These are phyloP conservation scores for Syngnathus floridae DNA, from an alignment of 2,113 vertebrate genomes.

Conservation along the genomic window DNA sequence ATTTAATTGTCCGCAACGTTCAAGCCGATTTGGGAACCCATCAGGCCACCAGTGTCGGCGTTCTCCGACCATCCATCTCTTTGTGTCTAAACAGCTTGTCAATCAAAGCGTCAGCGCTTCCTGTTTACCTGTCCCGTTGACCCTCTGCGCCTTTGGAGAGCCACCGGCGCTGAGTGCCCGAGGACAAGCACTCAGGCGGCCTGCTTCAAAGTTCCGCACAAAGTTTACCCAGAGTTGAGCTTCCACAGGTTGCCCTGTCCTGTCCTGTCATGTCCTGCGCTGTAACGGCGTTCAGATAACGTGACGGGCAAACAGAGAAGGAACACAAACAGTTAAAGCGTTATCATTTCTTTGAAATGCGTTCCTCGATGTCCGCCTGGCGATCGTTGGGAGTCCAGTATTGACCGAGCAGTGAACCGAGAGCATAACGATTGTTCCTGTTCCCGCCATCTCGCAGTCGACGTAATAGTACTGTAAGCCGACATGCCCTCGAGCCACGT, in stretches of 20 bases:
- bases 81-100: constrained; percentile 68
- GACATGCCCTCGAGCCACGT: constrained; percentile 57
- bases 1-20: too few relatives aligned
- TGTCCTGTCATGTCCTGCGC: constrained; percentile 2
- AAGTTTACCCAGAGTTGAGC: constrained; percentile 68
- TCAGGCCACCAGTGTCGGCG: constrained; percentile 7
- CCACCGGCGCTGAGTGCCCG: constrained; percentile 48
- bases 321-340: constrained; percentile 34
- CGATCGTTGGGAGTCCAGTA: constrained; percentile 21
- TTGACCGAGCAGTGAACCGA: constrained; percentile 58
- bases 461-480: constrained; percentile 66
- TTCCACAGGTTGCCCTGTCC: constrained; percentile 61
- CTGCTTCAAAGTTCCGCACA: constrained; percentile 65
- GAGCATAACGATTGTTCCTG: constrained; percentile 62
- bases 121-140: constrained; percentile 71
- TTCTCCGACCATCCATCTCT: constrained; percentile 59
- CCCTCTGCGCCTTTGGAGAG: constrained; percentile 52
- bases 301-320: too few relatives aligned
- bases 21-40: neutral
- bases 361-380: neutral
- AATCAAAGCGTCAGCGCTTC: constrained; percentile 57
- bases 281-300: constrained; percentile 57
- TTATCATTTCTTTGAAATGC: constrained; percentile 54
- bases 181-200: constrained; percentile 59
- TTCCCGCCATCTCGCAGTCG: constrained; percentile 60